Percentiles rank a stretch among this genome's conserved stretches.
Evolutionary conservation across 2,888 invertebrate species (phyloP).

Genomic region (Caenorhabditis sp.): DNA sequence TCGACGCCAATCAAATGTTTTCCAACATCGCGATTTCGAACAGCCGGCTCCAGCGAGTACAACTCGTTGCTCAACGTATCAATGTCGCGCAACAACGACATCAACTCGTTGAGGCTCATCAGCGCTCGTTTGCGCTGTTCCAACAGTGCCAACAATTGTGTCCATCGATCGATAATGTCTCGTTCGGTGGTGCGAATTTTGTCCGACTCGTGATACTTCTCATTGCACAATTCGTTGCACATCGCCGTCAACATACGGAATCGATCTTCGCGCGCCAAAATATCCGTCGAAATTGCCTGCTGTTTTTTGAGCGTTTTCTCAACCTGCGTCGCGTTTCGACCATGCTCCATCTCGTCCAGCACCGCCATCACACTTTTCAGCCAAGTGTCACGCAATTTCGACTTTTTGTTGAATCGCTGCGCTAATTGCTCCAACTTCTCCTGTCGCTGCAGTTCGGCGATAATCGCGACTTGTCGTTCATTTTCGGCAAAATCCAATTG

Average conservation of each 20-base stretch:
- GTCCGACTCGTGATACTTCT: conserved; percentile 89
- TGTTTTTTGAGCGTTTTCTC: conserved; percentile 98
- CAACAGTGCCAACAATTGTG: conserved; percentile 82
- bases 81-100: conserved; percentile 88
- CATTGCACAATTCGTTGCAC: conserved; percentile 88
- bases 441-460: conserved; percentile 84
- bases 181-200: conserved; percentile 76
- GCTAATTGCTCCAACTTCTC: conserved; percentile 92
- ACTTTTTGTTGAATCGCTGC: conserved; percentile 92
- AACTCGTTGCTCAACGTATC: conserved; percentile 87
- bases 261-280: conserved; percentile 88
- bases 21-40: conserved; percentile 79
- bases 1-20: conserved; percentile 93
- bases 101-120: conserved; percentile 83
- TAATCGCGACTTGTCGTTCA: conserved; percentile 86
- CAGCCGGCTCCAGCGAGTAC: conserved; percentile 78
- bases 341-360: conserved; percentile 75
- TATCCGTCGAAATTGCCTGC: conserved; percentile 96
- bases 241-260: conserved; percentile 91
- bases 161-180: conserved; percentile 78
- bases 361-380: conserved; percentile 83
- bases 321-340: conserved; percentile 87
- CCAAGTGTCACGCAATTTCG: conserved; percentile 87
- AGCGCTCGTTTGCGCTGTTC: conserved; percentile 77
- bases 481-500: conserved; percentile 91